Evolutionary conservation across 2,113 vertebrate species (phyloP).

Genomic region (Channa maculata): DNA sequence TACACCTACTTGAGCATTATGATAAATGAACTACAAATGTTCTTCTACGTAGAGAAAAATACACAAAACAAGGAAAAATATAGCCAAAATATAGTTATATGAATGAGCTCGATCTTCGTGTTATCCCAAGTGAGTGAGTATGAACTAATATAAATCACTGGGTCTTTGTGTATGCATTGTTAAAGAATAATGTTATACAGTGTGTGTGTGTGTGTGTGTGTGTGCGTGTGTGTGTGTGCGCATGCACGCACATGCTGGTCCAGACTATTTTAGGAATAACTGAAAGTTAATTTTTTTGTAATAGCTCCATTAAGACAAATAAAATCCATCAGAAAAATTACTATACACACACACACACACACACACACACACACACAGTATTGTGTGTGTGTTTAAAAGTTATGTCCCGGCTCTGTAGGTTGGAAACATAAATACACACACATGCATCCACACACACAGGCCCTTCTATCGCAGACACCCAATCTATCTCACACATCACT

Average conservation of each 20-base stretch:
- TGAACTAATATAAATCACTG: conserved; percentile 22
- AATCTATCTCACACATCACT: conserved; percentile 68
- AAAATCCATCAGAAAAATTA: conserved; percentile 59
- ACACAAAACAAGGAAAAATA: conserved; percentile 51
- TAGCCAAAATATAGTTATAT: conserved; percentile 21
- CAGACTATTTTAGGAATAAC: conserved; percentile 47
- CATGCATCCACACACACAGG: not conserved
- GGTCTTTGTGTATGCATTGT: conserved; percentile 10
- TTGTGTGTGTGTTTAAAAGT: conserved; percentile 38
- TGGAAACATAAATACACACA: conserved; percentile 41
- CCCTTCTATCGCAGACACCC: conserved; percentile 56
- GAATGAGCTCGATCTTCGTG: conserved; percentile 32
- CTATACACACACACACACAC: not conserved
- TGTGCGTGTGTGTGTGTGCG: not conserved
- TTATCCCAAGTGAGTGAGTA: not conserved
- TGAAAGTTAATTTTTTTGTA: conserved; percentile 60
- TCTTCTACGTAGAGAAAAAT: conserved; percentile 39
- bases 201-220: not conserved
- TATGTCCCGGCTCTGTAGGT: conserved; percentile 44
- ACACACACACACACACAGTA: not conserved
- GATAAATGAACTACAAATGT: conserved; percentile 48
- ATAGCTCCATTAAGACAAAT: conserved; percentile 53
- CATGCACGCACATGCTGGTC: not conserved
- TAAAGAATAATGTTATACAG: conserved; percentile 18
- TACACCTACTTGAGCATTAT: not conserved